These are phyloP conservation scores for Tetramorium simillimum DNA, from an alignment of 1,140 invertebrate species.

Conservation along the genomic window DNA sequence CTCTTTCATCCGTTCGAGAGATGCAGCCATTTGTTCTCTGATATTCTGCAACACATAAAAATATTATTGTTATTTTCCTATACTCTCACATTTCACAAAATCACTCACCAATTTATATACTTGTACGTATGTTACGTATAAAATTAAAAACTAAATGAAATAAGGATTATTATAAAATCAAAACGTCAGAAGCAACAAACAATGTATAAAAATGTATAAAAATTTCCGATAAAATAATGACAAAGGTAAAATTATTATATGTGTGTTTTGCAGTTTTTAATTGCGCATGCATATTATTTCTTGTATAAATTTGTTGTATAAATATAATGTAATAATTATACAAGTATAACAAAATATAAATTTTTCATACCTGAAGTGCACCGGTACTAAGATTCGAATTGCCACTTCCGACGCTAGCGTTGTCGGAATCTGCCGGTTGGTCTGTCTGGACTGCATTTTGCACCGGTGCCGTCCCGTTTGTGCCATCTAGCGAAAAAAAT, in stretches of 20 bases:
- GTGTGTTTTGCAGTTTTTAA: not conserved
- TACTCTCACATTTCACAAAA: not conserved
- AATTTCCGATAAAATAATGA: not conserved
- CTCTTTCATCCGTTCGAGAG: slow-evolving; percentile 91
- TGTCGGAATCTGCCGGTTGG: slow-evolving; percentile 76
- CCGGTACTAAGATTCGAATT: slow-evolving; percentile 82
- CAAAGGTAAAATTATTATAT: not conserved
- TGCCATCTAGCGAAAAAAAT: slow-evolving; percentile 76
- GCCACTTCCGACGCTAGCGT: slow-evolving; percentile 81
- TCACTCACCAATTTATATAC: not conserved
- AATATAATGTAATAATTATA: not conserved
- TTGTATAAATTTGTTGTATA: not conserved
- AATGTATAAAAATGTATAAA: not conserved
- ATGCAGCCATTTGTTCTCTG: slow-evolving; percentile 91
- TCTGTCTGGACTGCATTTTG: slow-evolving; percentile 76
- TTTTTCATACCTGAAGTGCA: slow-evolving; percentile 79
- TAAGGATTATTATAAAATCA: not conserved
- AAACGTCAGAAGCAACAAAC: not conserved
- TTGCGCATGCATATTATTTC: not conserved
- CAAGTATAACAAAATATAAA: not conserved
- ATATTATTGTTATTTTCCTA: not conserved
- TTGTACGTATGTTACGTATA: not conserved
- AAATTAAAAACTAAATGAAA: not conserved
- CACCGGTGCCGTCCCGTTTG: slow-evolving; percentile 67
- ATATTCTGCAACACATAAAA: slow-evolving; percentile 85